phyloP scores from a whole-genome alignment of 1,140 invertebrate genomes.

The Dufourea novaeangliae region DNA sequence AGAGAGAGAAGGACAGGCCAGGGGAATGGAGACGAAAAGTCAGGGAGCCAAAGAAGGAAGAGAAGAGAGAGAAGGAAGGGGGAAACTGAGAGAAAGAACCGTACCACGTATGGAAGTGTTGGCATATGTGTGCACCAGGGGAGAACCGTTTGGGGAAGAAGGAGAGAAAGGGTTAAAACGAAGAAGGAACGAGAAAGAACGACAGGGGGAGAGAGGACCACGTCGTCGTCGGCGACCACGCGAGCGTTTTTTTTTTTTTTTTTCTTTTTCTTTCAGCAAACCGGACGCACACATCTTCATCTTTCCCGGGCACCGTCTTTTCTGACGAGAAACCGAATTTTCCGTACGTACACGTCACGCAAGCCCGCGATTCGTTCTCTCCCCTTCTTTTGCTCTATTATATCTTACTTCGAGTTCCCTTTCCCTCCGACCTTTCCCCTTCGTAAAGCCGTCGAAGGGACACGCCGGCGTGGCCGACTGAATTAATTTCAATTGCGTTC shows the following conservation, averaged over 20 bases:
- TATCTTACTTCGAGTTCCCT: neutral
- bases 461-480: slow-evolving; percentile 56
- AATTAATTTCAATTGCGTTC: slow-evolving; percentile 70
- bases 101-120: slow-evolving; percentile 11
- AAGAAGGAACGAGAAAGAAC: neutral
- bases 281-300: slow-evolving; percentile 57
- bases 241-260: slow-evolving; percentile 52
- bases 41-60: neutral
- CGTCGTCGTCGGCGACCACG: slow-evolving; percentile 46
- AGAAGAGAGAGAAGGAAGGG: neutral
- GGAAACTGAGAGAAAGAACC: neutral
- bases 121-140: slow-evolving; percentile 16
- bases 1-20: neutral
- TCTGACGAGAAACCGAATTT: slow-evolving; percentile 49
- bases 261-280: slow-evolving; percentile 43
- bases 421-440: neutral
- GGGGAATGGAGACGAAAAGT: slow-evolving; percentile 12
- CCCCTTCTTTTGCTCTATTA: slow-evolving; percentile 23
- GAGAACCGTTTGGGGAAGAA: slow-evolving; percentile 2
- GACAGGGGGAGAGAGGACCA: slow-evolving; percentile 17
- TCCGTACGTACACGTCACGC: slow-evolving; percentile 16
- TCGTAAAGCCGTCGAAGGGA: neutral
- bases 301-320: slow-evolving; percentile 21
- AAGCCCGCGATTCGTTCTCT: slow-evolving; percentile 30
- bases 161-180: neutral